Conservation (phyloP, 64 coral and sea anemone species). For the Porites australiensis region DNA sequence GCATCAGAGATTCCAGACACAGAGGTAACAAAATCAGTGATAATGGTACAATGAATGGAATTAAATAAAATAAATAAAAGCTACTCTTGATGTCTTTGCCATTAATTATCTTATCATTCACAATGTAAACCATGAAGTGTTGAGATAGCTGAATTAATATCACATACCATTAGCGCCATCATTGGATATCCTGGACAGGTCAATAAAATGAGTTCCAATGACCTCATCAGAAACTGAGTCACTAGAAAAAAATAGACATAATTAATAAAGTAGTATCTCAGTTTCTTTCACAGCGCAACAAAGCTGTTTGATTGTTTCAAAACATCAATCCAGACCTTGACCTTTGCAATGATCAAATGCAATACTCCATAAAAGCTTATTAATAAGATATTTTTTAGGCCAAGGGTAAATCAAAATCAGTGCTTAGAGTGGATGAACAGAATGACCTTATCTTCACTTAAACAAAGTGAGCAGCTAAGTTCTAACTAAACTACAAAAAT, state of each 20-base stretch:
- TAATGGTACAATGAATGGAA: too few species aligned
- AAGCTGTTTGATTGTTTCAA: background rate
- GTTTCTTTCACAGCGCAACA: background rate
- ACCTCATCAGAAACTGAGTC: constrained; percentile 99
- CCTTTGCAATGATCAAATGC: too few species aligned
- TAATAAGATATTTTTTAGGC: too few species aligned
- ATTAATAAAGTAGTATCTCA: background rate
- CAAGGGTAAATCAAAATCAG: too few species aligned
- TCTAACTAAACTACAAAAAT: too few species aligned
- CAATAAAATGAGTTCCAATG: constrained; percentile 99
- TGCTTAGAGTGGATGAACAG: too few species aligned
- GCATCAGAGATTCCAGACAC: too few species aligned
- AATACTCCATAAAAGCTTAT: too few species aligned
- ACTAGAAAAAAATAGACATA: constrained; percentile 54
- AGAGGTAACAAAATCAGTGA: too few species aligned
- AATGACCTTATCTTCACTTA: too few species aligned
- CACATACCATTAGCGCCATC: constrained; percentile 98
- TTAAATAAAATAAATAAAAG: background rate
- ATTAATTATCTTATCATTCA: background rate
- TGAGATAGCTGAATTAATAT: background rate
- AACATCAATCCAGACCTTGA: too few species aligned
- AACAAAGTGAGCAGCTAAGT: too few species aligned
- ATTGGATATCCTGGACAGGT: constrained; percentile 98
- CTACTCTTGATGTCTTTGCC: background rate
- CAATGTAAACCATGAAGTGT: background rate